Percentiles rank a stretch among this genome's conserved stretches.
Conservation (phyloP, 2,113 vertebrate species). For the Cromileptes altivelis region DNA sequence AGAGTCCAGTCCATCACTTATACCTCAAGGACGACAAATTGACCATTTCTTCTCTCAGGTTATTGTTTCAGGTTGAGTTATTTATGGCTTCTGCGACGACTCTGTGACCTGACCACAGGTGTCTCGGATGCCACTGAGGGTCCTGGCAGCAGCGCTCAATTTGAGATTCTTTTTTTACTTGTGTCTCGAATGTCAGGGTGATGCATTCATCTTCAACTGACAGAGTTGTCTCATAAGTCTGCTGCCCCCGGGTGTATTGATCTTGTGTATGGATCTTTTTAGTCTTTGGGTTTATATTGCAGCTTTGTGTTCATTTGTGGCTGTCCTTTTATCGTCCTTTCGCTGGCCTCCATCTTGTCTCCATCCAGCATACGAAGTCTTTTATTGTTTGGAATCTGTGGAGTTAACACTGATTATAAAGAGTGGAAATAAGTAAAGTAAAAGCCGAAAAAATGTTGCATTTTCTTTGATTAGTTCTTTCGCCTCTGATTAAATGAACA, state of each 20-base stretch:
- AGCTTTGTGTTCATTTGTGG: constrained; percentile 20
- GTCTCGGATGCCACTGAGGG: constrained; percentile 28
- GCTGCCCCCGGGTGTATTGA: constrained; percentile 55
- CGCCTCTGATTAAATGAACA: background rate
- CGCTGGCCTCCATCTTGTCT: background rate
- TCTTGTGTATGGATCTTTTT: constrained; percentile 52
- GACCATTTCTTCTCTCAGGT: constrained; percentile 47
- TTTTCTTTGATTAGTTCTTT: background rate
- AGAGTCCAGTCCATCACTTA: constrained; percentile 41
- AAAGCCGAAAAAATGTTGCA: background rate
- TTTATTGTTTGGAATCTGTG: background rate
- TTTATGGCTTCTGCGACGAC: constrained; percentile 40
- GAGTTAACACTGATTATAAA: background rate
- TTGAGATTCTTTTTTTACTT: constrained; percentile 6
- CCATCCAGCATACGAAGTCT: background rate
- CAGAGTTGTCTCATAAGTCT: constrained; percentile 55
- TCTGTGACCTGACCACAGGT: constrained; percentile 43
- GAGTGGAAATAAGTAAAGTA: background rate
- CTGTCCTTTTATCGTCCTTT: constrained; percentile 17
- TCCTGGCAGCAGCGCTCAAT: constrained; percentile 22
- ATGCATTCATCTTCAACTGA: constrained; percentile 60
- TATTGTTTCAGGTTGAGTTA: constrained; percentile 69
- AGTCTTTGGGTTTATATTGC: constrained; percentile 17
- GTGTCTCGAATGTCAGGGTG: constrained; percentile 22
- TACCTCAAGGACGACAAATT: constrained; percentile 54